Conservation (phyloP, 1,140 invertebrate genomes). For the Adoxophyes honmai region DNA sequence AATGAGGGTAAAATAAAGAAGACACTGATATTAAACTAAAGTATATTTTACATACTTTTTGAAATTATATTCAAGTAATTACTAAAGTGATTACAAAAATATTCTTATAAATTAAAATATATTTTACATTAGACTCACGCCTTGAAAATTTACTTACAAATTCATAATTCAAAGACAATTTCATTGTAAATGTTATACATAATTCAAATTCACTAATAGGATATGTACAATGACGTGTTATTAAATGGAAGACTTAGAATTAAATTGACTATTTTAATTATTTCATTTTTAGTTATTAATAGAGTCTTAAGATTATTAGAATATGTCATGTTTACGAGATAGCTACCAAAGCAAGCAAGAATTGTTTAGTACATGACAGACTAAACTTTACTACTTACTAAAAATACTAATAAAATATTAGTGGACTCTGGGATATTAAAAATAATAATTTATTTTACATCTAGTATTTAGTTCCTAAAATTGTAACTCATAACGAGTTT, state of each 20-base stretch:
- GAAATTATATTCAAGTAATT: constrained; percentile 40
- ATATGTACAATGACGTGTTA: constrained; percentile 54
- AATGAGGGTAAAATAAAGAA: constrained; percentile 16
- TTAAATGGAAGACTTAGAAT: constrained; percentile 47
- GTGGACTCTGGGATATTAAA: constrained; percentile 31
- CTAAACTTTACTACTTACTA: constrained; percentile 27
- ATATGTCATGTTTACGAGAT: constrained; percentile 50
- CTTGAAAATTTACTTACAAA: constrained; percentile 4
- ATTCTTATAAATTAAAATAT: constrained; percentile 45
- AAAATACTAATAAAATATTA: constrained; percentile 20
- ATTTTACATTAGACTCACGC: constrained; percentile 30
- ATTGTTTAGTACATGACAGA: constrained; percentile 38
- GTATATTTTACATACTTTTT: constrained; percentile 61
- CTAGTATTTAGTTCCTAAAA: neutral
- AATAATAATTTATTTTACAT: constrained; percentile 13
- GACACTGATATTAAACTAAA: constrained; percentile 49
- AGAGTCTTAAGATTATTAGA: constrained; percentile 32
- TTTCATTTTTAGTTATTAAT: constrained; percentile 18
- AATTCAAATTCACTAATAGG: constrained; percentile 20
- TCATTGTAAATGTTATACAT: neutral
- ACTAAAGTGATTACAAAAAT: constrained; percentile 65
- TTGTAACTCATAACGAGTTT: constrained; percentile 24
- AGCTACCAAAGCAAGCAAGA: constrained; percentile 38
- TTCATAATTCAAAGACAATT: neutral
- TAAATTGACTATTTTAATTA: constrained; percentile 43